A percentile compares a stretch with the other conserved stretches of the same genome.
phyloP scores from a whole-genome alignment of 37 sponge, comb jelly and placozoan genomes.

The Halichondria panicea region DNA sequence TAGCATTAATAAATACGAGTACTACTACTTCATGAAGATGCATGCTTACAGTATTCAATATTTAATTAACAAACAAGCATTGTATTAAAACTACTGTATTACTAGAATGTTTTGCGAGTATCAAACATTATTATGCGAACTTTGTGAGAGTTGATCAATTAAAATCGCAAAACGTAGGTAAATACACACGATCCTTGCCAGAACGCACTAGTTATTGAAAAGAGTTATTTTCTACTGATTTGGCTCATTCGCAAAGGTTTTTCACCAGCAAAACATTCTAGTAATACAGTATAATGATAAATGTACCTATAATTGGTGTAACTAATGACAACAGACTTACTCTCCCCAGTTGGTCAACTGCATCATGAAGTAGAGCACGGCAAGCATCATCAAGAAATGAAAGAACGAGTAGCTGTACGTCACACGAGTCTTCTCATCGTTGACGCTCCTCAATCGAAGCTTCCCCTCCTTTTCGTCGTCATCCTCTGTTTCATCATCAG shows the following conservation, averaged over 20 bases:
- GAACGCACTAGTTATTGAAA: too few relatives aligned
- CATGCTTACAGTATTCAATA: too few relatives aligned
- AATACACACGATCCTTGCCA: too few relatives aligned
- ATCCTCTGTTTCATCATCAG: constrained; percentile 5
- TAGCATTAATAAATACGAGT: too few relatives aligned
- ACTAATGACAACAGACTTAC: constrained; percentile 39
- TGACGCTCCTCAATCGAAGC: constrained; percentile 31
- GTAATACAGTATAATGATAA: background rate
- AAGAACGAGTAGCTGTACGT: constrained; percentile 99
- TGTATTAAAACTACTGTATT: too few relatives aligned
- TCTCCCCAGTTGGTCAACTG: constrained; percentile 96
- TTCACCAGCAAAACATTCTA: background rate
- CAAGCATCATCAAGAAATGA: constrained; percentile 93
- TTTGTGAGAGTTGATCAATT: too few relatives aligned
- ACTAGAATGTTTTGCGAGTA: too few relatives aligned
- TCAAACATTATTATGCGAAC: too few relatives aligned
- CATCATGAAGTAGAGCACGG: constrained; percentile 93
- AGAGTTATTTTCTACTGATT: too few relatives aligned
- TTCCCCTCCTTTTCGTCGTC: constrained; percentile 62
- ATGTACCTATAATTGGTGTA: background rate
- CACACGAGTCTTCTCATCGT: constrained; percentile 90
- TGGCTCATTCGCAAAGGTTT: background rate
- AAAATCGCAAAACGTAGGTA: too few relatives aligned
- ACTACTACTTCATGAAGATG: too few relatives aligned
- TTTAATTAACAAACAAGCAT: too few relatives aligned